Base-by-base conservation (phyloP, 2,888 invertebrate genomes). In the Tanypteryx hageni region DNA sequence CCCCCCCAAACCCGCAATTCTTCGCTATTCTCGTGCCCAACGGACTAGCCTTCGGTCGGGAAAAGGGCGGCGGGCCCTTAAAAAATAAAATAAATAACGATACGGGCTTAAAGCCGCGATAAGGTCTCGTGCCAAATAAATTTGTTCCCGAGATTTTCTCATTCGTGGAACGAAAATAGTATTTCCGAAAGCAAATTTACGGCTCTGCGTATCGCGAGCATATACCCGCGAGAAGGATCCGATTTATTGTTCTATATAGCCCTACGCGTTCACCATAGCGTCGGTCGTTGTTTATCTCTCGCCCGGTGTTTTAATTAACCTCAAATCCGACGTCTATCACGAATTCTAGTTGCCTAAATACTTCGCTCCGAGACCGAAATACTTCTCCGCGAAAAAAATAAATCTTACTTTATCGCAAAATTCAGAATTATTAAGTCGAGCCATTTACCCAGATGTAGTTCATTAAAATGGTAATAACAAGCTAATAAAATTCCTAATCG, bases 121-220 rank as follows among this genome's bases (percentile, higher is more conserved):
- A 89, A 89, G 89, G 64, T n/a, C 61, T 85, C 18, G 59, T 31
- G 31, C 31, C 89, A 89, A 68, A 89, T 89, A 89, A 89, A 89
- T 89, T 89, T 64, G 68, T 68, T 44, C 59, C 61, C 16, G 27
- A 56, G 89, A 89, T 44, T 89, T 68, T 64, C 89, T 31, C n/a
- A 44, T 44, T 44, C 44, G 44, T 44, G 59, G 18, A 64, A 68
- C 64, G 64, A 89, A 85, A 64, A 89, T 16, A n/a, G n/a, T n/a
- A 68, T 44, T 68, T 44, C 44, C 64, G 22, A 18, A 31, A 44
- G n/a, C n/a, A 56, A 31, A 44, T 68, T 89, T 44, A 44, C 68
- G 64, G 11, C 76, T 5, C 44, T 10, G 22, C 76, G 76, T 44
- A 44, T 44, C 44, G 44, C 44, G 44, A 44, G 44, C 18, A 8